Evolutionary conservation across 2,888 invertebrate genomes (phyloP).

Genomic region (Anorthoa munda): DNA sequence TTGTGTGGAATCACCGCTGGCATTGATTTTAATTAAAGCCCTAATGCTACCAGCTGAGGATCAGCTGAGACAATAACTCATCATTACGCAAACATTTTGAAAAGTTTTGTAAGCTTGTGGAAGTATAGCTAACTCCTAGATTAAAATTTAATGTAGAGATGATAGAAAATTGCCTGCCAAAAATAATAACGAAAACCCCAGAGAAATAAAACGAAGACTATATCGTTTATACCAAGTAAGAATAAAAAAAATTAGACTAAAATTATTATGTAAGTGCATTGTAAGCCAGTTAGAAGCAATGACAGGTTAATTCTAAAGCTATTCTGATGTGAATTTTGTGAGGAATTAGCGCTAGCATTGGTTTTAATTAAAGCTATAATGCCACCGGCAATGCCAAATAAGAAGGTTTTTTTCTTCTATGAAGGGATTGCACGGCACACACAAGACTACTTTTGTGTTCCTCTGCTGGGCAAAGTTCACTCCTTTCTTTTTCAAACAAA

Average conservation of each 20-base stretch:
- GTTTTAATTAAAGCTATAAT: neutral
- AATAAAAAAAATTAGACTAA: slow-evolving; percentile 31
- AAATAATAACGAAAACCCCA: neutral
- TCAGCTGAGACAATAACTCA: slow-evolving; percentile 45
- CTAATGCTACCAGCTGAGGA: neutral
- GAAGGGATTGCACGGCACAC: no score
- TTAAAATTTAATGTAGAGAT: slow-evolving; percentile 30
- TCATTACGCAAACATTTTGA: slow-evolving; percentile 37
- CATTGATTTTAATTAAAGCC: neutral
- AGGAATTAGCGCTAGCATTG: neutral
- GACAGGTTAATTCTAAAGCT: slow-evolving; percentile 41
- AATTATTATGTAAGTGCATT: slow-evolving; percentile 29
- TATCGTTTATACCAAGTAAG: slow-evolving; percentile 7
- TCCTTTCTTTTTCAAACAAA: no score
- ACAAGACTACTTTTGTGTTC: no score
- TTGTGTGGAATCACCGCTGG: neutral
- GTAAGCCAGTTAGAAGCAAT: slow-evolving; percentile 2
- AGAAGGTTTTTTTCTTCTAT: no score
- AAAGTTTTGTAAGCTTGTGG: slow-evolving; percentile 41
- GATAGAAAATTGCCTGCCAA: neutral
- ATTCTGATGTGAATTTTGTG: neutral
- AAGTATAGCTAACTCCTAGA: slow-evolving; percentile 39
- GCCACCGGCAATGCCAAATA: neutral
- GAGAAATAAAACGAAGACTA: neutral
- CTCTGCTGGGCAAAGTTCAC: no score